Conservation (phyloP, 2,797 vertebrate genomes). For the Hybognathus amarus region DNA sequence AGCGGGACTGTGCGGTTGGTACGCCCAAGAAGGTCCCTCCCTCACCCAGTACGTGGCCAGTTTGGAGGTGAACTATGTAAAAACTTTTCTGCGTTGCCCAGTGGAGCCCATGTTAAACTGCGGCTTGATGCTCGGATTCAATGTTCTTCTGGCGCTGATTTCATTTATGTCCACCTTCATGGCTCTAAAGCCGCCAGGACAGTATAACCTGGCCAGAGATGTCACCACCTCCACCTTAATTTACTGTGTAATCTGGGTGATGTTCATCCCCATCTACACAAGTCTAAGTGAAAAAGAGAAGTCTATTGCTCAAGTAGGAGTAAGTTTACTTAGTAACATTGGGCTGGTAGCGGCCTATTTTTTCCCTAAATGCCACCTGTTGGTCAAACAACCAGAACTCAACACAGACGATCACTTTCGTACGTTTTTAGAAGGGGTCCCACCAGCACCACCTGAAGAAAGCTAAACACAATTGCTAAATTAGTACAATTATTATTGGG, state of each 20-base stretch:
- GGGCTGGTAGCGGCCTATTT: constrained; percentile 80
- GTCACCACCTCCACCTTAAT: constrained; percentile 83
- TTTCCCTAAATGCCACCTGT: constrained; percentile 85
- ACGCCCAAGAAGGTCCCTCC: constrained; percentile 53
- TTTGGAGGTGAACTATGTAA: constrained; percentile 69
- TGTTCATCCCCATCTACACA: constrained; percentile 82
- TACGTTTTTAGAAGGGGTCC: constrained; percentile 68
- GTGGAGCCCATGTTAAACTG: constrained; percentile 75
- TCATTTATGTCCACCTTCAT: constrained; percentile 92
- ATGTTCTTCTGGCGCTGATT: constrained; percentile 72
- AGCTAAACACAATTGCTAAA: not conserved
- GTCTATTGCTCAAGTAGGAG: constrained; percentile 73
- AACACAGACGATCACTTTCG: constrained; percentile 83
- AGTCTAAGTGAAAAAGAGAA: constrained; percentile 67
- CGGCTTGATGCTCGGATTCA: constrained; percentile 77
- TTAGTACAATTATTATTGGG: not conserved
- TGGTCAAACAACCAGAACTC: constrained; percentile 80
- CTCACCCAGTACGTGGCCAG: constrained; percentile 61
- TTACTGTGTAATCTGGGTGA: constrained; percentile 84
- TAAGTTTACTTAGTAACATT: constrained; percentile 74
- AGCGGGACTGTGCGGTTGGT: constrained; percentile 73
- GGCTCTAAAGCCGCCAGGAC: constrained; percentile 74
- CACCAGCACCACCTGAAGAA: constrained; percentile 51
- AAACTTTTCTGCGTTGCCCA: constrained; percentile 67
- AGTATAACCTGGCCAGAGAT: constrained; percentile 84